phyloP scores from a whole-genome alignment of 2,888 invertebrate species.

The Sphaeridia pumilis region DNA sequence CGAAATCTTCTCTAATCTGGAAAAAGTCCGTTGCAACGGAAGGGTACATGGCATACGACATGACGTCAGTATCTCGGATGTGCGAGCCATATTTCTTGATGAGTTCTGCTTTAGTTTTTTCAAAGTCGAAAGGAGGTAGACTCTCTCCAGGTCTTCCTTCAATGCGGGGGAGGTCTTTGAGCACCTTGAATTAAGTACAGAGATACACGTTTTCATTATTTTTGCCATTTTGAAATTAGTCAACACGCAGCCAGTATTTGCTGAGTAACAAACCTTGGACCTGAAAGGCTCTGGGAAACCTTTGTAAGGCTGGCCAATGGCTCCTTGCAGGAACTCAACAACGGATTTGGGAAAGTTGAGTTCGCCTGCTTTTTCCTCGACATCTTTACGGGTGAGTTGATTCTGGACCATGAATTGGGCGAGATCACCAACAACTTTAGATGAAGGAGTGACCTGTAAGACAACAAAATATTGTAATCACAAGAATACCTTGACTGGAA shows the following conservation, averaged over 20 bases:
- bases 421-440: conserved; percentile 96
- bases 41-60: conserved; percentile 56
- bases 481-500: too few species aligned
- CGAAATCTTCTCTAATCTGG: conserved; percentile 71
- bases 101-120: conserved; percentile 60
- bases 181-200: conserved; percentile 44
- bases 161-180: conserved; percentile 75
- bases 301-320: conserved; percentile 87
- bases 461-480: not conserved
- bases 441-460: conserved; percentile 86
- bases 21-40: conserved; percentile 66
- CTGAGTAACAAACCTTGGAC: conserved; percentile 60
- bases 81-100: conserved; percentile 57
- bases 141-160: conserved; percentile 83
- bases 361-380: conserved; percentile 79
- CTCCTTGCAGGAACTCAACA: conserved; percentile 90
- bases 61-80: conserved; percentile 69
- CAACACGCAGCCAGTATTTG: too few species aligned
- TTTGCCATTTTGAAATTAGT: too few species aligned
- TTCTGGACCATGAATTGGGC: conserved; percentile 99
- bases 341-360: conserved; percentile 96
- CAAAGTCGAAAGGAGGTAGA: conserved; percentile 73
- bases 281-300: conserved; percentile 98
- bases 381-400: conserved; percentile 69
- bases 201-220: not conserved